Base-by-base conservation (phyloP, 2,888 invertebrate genomes). In the Eupithecia centaureata region DNA sequence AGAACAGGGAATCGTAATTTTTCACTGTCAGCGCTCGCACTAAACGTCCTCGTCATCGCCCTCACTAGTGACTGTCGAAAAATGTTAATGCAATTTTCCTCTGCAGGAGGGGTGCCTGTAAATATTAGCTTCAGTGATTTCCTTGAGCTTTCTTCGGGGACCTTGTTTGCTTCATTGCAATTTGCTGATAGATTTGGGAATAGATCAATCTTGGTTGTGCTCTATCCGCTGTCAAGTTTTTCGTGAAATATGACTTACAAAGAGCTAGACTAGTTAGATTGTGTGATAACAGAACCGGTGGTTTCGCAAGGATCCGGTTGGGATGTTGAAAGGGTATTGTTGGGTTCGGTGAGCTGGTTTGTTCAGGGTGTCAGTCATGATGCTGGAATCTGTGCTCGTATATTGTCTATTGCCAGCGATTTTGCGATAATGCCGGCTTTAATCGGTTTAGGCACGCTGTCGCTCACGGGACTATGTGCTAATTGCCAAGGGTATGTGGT, bases 371-470 rank as follows among this genome's bases (percentile, higher is more conserved):
- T 80, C 77, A 74, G 85, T 88, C 87, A 86, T 87, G 82, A 79
- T 77, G 73, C 75, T 82, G 87, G 88, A 86, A 90, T 90, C 86
- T 81, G 84, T 87, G 86, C 80, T 81, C 78, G 81, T 77, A 82
- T 85, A 84, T 87, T 90, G 85, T 88, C 75, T 75, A 74, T 73
- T 78, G 78, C 75, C 77, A 77, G 83, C 78, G 85, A 86, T 90
- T 82, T 86, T 79, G 82, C 83, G 89, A 89, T 89, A 89, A 86
- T 85, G 83, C 86, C 82, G 81, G 82, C 80, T 82, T 84, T 91
- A 91, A 92, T 90, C 89, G 85, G 84, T 86, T 92, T 89, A 88
- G 86, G 84, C 84, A 87, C 88, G 89, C 88, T 88, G 89, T 91
- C 90, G 87, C 86, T 92, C 89, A 90, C 83, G 74, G 82, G 83